Conservation (phyloP, 1,140 invertebrate genomes). For the Bombus balteatus region DNA sequence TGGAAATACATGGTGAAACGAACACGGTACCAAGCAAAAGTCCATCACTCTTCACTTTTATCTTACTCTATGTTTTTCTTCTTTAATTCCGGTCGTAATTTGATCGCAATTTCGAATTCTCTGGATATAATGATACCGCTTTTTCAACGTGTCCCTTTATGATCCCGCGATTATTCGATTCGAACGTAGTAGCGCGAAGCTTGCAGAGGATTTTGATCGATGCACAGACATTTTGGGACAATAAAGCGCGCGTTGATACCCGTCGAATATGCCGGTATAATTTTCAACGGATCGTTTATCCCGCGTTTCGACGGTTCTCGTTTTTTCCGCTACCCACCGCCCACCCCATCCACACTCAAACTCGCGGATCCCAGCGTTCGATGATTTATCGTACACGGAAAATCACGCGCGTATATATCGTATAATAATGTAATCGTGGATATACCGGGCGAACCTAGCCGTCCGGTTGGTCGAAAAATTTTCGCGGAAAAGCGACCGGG, state of each 20-base stretch:
- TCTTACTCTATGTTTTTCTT: neutral
- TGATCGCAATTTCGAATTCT: neutral
- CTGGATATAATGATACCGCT: neutral
- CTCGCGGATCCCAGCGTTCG: neutral
- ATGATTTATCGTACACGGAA: constrained; percentile 47
- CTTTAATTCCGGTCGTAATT: neutral
- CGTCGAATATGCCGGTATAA: constrained; percentile 52
- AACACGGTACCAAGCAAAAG: rapidly evolving
- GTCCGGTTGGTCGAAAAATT: constrained; percentile 31
- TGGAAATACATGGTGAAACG: rapidly evolving
- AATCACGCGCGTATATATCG: constrained; percentile 24
- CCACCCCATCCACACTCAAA: neutral
- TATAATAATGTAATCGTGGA: constrained; percentile 41
- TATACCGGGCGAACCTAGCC: neutral
- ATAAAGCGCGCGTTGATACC: constrained; percentile 44
- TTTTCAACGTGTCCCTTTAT: neutral
- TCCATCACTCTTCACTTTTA: neutral
- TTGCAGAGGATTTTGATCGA: constrained; percentile 43
- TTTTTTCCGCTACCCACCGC: neutral
- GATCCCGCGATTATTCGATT: constrained; percentile 28
- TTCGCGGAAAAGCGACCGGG: neutral
- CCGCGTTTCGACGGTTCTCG: constrained; percentile 40
- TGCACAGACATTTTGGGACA: constrained; percentile 37
- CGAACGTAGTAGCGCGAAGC: neutral
- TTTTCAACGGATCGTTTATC: constrained; percentile 51